These are phyloP conservation scores for Caenorhabditis becei DNA, from an alignment of 2,888 invertebrate species.

Conservation along the genomic window DNA sequence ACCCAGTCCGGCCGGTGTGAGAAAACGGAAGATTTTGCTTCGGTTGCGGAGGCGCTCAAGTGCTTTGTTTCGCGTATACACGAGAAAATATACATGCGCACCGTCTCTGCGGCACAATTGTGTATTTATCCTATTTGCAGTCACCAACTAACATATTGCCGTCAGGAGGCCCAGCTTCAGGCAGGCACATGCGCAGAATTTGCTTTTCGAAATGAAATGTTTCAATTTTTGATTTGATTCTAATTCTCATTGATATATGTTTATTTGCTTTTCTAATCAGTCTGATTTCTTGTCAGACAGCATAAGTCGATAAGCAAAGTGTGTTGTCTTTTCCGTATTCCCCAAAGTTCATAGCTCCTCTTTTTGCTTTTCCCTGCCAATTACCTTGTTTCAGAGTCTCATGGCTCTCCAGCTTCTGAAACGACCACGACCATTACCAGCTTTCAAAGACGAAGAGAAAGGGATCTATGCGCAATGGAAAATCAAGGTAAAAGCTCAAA, in stretches of 20 bases:
- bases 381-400: constrained; percentile 1
- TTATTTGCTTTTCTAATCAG: not conserved
- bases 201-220: constrained; percentile 24
- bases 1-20: constrained; percentile 45
- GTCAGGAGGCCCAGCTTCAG: constrained; percentile 4
- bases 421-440: constrained; percentile 71
- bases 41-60: constrained; percentile 48
- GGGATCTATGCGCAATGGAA: constrained; percentile 73
- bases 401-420: constrained; percentile 69
- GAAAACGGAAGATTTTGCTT: constrained; percentile 59
- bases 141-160: constrained; percentile 31
- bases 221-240: constrained; percentile 18
- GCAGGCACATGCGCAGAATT: constrained; percentile 24
- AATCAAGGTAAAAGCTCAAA: constrained; percentile 61
- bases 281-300: too few relatives aligned
- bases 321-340: constrained; percentile 1
- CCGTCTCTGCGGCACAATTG: constrained; percentile 19
- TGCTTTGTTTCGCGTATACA: constrained; percentile 61
- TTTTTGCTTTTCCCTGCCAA: too few relatives aligned
- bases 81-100: constrained; percentile 58
- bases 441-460: constrained; percentile 68
- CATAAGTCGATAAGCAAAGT: not conserved
- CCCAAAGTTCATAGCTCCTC: not conserved
- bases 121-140: constrained; percentile 53
- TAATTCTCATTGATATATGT: not conserved